Base-by-base conservation (phyloP, 2,113 vertebrate genomes). In the Callaeas wilsoni region DNA sequence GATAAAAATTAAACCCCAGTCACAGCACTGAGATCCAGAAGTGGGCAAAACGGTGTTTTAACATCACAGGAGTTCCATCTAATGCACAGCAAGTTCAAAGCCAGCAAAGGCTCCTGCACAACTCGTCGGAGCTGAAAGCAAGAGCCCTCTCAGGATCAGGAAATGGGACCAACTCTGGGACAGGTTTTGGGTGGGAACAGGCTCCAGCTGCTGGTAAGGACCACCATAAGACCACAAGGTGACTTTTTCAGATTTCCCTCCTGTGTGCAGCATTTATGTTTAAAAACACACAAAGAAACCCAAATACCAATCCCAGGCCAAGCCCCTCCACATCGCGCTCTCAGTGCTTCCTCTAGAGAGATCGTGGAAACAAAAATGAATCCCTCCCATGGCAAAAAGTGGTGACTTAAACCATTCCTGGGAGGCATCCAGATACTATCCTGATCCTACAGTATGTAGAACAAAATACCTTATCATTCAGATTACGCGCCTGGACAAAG, bases 381-480 rank as follows among this genome's bases (percentile, higher is more conserved):
- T 93, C 90, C 52, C 26, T 93, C 87, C 71, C 83, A 63, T 30
- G 60, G 76, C 64, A 81, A 80, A 75, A 84, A 39, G 12, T 3
- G 1, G 68, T 27, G 71, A 92, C 56, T 88, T 77, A 93, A 96
- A 90, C 65, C 83, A 68, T 86, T 88, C 41, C 90, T 90, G 85
- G 85, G 88, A 93, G 41, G 41, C 56, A 49, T 91, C 73, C 92
- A 90, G 92, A 49, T 80, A 39, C 73, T 86, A 16, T 30, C 59
- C 47, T 93, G 90, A 95, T 90, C 90, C 68, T 26, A 16, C 46
- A 70, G 52, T 53, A 52, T 81, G 80, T 83, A 92, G 79, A 90
- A 91, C 71, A 94, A 92, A 96, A 84, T 69, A 94, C 56, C 64
- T 93, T 96, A 80, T 96, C 91, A 71, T 90, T 89, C 68, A 84